Base-by-base conservation (phyloP, 2,888 invertebrate genomes). In the Iphiclides podalirius region DNA sequence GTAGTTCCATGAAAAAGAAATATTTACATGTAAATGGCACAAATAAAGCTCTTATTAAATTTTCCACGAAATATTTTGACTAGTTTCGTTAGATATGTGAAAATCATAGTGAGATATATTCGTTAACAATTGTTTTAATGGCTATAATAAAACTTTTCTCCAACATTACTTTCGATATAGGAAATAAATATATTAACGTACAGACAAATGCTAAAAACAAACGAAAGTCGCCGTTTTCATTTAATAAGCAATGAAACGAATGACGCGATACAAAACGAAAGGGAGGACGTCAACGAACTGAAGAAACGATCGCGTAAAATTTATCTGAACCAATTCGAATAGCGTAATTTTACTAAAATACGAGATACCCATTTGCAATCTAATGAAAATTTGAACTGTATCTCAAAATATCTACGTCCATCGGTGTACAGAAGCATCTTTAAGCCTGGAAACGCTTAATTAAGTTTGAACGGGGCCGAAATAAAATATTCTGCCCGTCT, bases 181-280 rank as follows among this genome's bases (percentile, higher is more conserved):
- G n/a, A n/a, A n/a, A n/a, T n/a, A n/a, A n/a, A n/a, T n/a, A n/a
- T n/a, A n/a, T n/a, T n/a, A n/a, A n/a, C n/a, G n/a, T n/a, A n/a
- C n/a, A n/a, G n/a, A n/a, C n/a, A n/a, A n/a, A n/a, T n/a, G n/a
- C n/a, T n/a, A n/a, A n/a, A n/a, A 20, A 20, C 3, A 20, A 6
- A 6, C 9, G 33, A 44, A 49, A 49, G 39, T 39, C 20, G 34
- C 38, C 44, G 28, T 44, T 49, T 41, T 39, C 44, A 49, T 44
- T 49, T 49, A 39, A 49, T 49, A 49, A 39, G 35, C 44, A 44
- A 44, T 49, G 39, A 49, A 49, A 49, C 35, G 35, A 39, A 49
- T 44, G 33, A 23, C 38, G 31, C 48, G 38, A 48, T 31, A 48
- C 48, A 20, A 43, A 20, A 37, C 34, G 26, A 34, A 44, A 17